Conservation (phyloP, 1,140 invertebrate genomes). For the Ceratosolen solmsi region DNA sequence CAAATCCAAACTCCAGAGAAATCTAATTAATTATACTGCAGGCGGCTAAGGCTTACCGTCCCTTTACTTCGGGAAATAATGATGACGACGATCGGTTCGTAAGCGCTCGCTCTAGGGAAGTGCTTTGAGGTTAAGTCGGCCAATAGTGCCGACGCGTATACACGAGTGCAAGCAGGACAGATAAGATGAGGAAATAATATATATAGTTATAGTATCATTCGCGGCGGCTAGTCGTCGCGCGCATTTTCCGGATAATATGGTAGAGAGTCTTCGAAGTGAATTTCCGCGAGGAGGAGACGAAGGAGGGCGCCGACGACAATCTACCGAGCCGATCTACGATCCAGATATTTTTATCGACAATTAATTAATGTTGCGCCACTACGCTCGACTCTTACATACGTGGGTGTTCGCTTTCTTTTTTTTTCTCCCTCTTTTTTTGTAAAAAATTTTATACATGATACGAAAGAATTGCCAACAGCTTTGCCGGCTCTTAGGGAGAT, state of each 20-base stretch:
- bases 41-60: background rate
- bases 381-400: background rate
- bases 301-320: background rate
- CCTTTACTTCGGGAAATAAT: constrained; percentile 28
- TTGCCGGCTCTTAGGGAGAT: background rate
- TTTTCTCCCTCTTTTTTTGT: background rate
- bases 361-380: background rate
- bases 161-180: background rate
- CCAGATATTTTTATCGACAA: background rate
- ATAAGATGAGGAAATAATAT: constrained; percentile 8
- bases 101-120: background rate
- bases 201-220: constrained; percentile 19
- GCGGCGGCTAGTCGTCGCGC: background rate
- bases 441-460: background rate
- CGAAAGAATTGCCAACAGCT: constrained; percentile 1
- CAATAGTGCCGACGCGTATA: constrained; percentile 35
- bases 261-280: background rate
- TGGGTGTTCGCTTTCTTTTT: background rate
- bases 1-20: background rate
- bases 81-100: constrained; percentile 22
- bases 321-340: background rate
- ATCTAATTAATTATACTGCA: background rate
- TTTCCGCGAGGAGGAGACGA: background rate
- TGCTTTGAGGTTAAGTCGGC: constrained; percentile 27
- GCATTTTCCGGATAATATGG: constrained; percentile 26